Evolutionary conservation across 2,797 vertebrate species (phyloP).

Genomic region (Trachurus trachurus): DNA sequence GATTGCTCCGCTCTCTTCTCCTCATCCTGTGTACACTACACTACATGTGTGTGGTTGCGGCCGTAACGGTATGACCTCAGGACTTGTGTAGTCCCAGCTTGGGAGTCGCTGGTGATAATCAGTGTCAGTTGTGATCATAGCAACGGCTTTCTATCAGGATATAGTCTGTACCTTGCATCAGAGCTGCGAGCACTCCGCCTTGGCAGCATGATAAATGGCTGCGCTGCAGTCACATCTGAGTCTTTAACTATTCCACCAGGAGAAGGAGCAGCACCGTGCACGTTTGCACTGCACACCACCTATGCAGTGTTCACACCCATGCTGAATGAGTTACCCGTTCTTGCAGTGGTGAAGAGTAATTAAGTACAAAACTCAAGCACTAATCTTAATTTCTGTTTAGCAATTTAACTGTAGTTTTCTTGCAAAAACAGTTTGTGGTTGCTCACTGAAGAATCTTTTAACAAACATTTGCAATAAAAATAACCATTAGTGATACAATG

Average conservation of each 20-base stretch:
- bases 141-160: slow-evolving; percentile 44
- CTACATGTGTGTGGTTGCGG: neutral
- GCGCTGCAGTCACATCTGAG: slow-evolving; percentile 58
- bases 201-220: slow-evolving; percentile 68
- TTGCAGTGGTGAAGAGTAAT: neutral
- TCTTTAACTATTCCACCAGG: slow-evolving; percentile 44
- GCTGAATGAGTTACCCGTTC: neutral
- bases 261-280: slow-evolving; percentile 3
- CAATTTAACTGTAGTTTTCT: neutral
- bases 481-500: neutral
- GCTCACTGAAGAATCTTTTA: neutral
- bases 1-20: slow-evolving; percentile 39
- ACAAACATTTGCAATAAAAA: neutral
- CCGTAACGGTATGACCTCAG: slow-evolving; percentile 33
- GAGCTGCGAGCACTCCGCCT: slow-evolving; percentile 35
- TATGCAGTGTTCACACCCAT: neutral
- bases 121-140: slow-evolving; percentile 49
- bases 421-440: neutral
- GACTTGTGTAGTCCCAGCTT: slow-evolving; percentile 31
- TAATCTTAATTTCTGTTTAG: neutral
- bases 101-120: slow-evolving; percentile 56
- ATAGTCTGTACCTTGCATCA: slow-evolving; percentile 51
- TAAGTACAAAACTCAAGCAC: neutral
- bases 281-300: neutral
- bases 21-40: neutral